A percentile compares a stretch with the other conserved stretches of the same genome.
phyloP scores from a whole-genome alignment of 2,888 invertebrate species.

The Lycophotia porphyrea region DNA sequence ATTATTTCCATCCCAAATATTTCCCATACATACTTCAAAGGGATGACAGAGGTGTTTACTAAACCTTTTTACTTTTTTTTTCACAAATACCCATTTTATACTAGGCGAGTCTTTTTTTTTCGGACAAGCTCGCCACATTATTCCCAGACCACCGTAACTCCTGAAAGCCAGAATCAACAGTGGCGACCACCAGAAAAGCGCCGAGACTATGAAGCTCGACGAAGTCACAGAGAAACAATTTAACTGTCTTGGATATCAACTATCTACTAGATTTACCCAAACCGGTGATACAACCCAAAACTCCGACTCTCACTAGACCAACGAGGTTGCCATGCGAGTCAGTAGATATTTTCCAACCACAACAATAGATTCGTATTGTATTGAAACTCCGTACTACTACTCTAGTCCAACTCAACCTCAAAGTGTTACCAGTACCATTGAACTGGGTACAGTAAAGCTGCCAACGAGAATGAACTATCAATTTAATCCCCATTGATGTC shows the following conservation, averaged over 20 bases:
- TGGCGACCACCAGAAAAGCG: too few relatives aligned
- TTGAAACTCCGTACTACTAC: neutral
- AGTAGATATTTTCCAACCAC: neutral
- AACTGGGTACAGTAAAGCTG: neutral
- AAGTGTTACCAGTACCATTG: neutral
- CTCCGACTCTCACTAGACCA: neutral
- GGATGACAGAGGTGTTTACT: neutral
- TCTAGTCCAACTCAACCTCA: neutral
- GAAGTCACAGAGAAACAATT: too few relatives aligned
- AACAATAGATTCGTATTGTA: neutral
- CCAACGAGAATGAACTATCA: neutral
- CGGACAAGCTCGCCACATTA: too few relatives aligned
- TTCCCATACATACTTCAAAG: neutral
- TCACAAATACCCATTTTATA: neutral
- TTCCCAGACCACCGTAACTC: too few relatives aligned
- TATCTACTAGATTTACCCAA: too few relatives aligned
- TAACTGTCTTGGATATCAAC: too few relatives aligned
- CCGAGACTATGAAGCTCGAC: too few relatives aligned
- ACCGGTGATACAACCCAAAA: too few relatives aligned
- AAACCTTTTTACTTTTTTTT: neutral
- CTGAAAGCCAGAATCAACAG: too few relatives aligned
- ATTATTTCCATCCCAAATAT: neutral
- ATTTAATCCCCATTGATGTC: neutral
- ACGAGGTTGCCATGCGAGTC: neutral
- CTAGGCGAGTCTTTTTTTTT: neutral